Evolutionary conservation across 2,113 vertebrate genomes (phyloP).

Genomic region (Eupsittula cactorum): DNA sequence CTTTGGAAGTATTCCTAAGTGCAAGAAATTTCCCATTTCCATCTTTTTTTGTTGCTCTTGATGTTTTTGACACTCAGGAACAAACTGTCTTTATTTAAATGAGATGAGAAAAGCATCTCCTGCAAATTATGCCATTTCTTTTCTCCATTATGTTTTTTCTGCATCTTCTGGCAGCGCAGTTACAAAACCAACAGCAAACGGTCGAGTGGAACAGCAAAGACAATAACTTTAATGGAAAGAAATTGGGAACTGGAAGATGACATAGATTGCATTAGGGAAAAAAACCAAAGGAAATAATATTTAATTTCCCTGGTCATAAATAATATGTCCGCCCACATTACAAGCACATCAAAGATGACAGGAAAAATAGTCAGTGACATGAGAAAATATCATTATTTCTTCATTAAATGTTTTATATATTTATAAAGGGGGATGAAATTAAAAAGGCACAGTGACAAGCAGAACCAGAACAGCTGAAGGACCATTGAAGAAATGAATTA

Average conservation of each 20-base stretch:
- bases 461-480: conserved; percentile 33
- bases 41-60: conserved; percentile 68
- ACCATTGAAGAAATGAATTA: conserved; percentile 40
- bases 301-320: conserved; percentile 82
- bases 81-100: conserved; percentile 79
- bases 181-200: conserved; percentile 67
- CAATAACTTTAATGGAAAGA: conserved; percentile 78
- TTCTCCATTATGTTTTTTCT: conserved; percentile 72
- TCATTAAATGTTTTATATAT: conserved; percentile 73
- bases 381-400: conserved; percentile 76
- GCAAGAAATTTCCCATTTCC: conserved; percentile 47
- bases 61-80: conserved; percentile 70
- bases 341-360: conserved; percentile 75
- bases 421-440: neutral
- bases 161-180: conserved; percentile 62
- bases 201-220: conserved; percentile 76
- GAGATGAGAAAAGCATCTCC: conserved; percentile 73
- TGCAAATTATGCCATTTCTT: conserved; percentile 77
- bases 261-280: conserved; percentile 69
- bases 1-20: conserved; percentile 49
- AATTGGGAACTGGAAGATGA: conserved; percentile 73
- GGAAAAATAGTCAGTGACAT: conserved; percentile 71
- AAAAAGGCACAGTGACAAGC: conserved; percentile 44
- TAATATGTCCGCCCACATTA: conserved; percentile 78
- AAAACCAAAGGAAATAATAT: conserved; percentile 75